Evolutionary conservation across 1,140 invertebrate species (phyloP), one percentile per base, ranked within the genome.

Genomic region (Euura lappo): DNA sequence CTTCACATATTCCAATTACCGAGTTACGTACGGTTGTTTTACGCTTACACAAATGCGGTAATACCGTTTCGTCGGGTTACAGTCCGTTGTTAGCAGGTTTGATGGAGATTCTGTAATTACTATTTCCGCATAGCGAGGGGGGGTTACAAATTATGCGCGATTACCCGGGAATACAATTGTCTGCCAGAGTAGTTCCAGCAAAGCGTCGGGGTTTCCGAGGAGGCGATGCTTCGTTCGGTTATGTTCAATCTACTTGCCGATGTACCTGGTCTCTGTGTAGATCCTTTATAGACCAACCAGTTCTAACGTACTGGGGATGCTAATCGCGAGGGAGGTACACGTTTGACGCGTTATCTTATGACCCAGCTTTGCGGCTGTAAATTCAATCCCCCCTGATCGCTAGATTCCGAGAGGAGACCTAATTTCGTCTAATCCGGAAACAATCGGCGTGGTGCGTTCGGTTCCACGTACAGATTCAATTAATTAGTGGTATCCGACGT

Each of bases 121-220:
- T 67, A 74, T 74, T 71, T 70, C 69, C 44, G 43, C n/a, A 28
- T n/a, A 8, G 4, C 8, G 51, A n/a, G 51, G 13, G 13, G 3
- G 13, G 51, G 13, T 11, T 10, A 45, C 71, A 60, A 74, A 71
- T 74, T 71, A 74, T 74, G 65, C 70, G 66, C 70, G 70, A 74
- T 74, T 74, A 74, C 70, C 65, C 70, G 70, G 28, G 68, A 74
- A 74, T 74, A 65, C 71, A 71, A 47, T 74, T 74, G 69, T 71
- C 65, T 45, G 65, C 64, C 28, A 60, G 42, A 43, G 46, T 70
- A 45, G 13, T 46, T 71, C 6, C 44, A 13, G 44, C 46, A 68
- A 69, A 74, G 68, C 51, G 73, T 69, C 69, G 46, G 28, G 28
- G 65, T 71, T 74, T 68, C 69, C 64, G 70, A 68, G 71, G 69